Percentiles rank a stretch among this genome's conserved stretches.
Conservation (phyloP, 2,888 invertebrate genomes). For the Drosophila cracens region DNA sequence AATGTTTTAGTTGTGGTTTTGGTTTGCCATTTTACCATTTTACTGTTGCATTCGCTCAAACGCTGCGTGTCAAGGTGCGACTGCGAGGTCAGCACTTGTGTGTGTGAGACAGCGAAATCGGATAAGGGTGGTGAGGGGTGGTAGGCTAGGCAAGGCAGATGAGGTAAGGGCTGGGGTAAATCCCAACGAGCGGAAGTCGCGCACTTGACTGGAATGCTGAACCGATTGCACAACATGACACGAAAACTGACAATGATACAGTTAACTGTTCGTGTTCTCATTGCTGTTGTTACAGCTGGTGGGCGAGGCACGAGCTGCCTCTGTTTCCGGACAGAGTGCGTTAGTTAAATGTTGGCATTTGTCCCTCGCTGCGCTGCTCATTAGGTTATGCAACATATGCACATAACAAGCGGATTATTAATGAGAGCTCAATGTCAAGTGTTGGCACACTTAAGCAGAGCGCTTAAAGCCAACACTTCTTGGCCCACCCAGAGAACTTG, state of each 20-base stretch:
- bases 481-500: conserved; percentile 13
- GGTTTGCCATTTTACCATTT: conserved; percentile 44
- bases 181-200: conserved; percentile 54
- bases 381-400: conserved; percentile 70
- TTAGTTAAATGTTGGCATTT: conserved; percentile 62
- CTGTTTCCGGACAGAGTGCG: conserved; percentile 52
- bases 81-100: conserved; percentile 64
- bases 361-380: conserved; percentile 49
- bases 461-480: conserved; percentile 41
- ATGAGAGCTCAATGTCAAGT: conserved; percentile 67
- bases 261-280: conserved; percentile 30
- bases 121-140: not conserved
- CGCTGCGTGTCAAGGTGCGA: conserved; percentile 67
- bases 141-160: not conserved
- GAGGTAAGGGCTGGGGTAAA: conserved; percentile 17
- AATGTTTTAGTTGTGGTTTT: conserved; percentile 42
- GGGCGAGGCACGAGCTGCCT: conserved; percentile 38
- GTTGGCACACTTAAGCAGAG: conserved; percentile 37
- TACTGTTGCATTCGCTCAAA: conserved; percentile 52
- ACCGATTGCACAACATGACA: conserved; percentile 73
- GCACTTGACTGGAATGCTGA: conserved; percentile 59
- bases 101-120: not conserved
- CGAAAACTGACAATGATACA: conserved; percentile 53
- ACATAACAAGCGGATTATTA: conserved; percentile 63
- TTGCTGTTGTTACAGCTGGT: conserved; percentile 16